Conservation (phyloP, 2,888 invertebrate species). For the Galeruca laticollis region DNA sequence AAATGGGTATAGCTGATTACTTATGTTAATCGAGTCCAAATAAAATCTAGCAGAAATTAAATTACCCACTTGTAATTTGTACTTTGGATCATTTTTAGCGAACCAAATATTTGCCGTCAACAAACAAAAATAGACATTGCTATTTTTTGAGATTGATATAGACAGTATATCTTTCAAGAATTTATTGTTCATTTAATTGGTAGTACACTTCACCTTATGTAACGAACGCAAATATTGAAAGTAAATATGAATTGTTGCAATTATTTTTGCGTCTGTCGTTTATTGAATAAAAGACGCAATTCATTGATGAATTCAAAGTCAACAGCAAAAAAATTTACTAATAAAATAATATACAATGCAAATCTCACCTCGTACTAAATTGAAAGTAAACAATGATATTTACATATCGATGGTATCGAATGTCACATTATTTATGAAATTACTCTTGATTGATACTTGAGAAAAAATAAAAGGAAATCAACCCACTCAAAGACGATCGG, state of each 20-base stretch:
- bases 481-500: background rate
- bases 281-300: constrained; percentile 4
- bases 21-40: background rate
- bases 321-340: background rate
- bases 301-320: constrained; percentile 16
- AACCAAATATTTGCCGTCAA: background rate
- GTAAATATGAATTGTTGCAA: constrained; percentile 11
- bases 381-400: constrained; percentile 1
- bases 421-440: background rate
- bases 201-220: constrained; percentile 10
- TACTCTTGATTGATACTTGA: background rate
- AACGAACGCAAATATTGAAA: constrained; percentile 5
- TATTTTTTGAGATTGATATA: background rate
- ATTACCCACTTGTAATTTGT: background rate
- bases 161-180: background rate
- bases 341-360: background rate
- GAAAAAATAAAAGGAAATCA: background rate
- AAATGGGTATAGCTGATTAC: too few species aligned
- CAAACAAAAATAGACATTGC: background rate
- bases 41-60: background rate
- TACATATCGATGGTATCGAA: background rate
- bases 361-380: constrained; percentile 17
- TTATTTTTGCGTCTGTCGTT: constrained; percentile 10
- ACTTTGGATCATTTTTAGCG: background rate
- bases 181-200: background rate